Evolutionary conservation across 2,113 vertebrate genomes (phyloP), one percentile per base, ranked within the genome.

Genomic region (Pao palembangensis): DNA sequence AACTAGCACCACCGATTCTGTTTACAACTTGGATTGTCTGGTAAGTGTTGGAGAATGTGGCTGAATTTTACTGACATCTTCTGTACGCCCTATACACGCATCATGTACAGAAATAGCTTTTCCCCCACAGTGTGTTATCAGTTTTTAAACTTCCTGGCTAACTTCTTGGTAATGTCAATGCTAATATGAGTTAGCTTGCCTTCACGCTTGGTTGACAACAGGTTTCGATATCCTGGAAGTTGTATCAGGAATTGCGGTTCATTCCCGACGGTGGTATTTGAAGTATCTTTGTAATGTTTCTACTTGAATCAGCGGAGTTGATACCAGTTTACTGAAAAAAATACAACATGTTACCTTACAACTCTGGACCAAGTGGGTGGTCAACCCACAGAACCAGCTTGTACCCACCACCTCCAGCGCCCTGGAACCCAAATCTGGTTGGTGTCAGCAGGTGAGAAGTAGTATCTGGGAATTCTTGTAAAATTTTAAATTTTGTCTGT

Each of bases 391-490:
- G 57, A 19, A 76, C 44, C 64, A 59, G 47, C 61, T 73, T 74
- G 15, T 18, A 75, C 64, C 79, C 83, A 20, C 1, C 64, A 53
- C 80, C 91, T 47, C 15, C 75, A 38, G 51, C 1, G 3, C 58
- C 80, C 23, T 80, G 2, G 18, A 71, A 73, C 38, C 58, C 20
- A 11, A 23, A 31, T 6, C 51, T 64, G 63, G 1, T 63, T 12
- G 71, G 79, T 55, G 58, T 74, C 18, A 89, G 86, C 86, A 79
- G 65, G 86, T 86, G 64, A 75, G 69, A 46, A 2, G 2, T 25
- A 28, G 8, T 16, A 46, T 48, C 8, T 54, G 1, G 14, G 2
- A 8, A 23, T 8, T 31, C 21, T 23, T 23, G 21, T 2, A 2
- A 23, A 6, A 3, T 28, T 28, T 7, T 28, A 5, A 14, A 0